These are phyloP conservation scores for Tachycineta bicolor DNA, from an alignment of 2,113 vertebrate genomes.

Conservation along the genomic window DNA sequence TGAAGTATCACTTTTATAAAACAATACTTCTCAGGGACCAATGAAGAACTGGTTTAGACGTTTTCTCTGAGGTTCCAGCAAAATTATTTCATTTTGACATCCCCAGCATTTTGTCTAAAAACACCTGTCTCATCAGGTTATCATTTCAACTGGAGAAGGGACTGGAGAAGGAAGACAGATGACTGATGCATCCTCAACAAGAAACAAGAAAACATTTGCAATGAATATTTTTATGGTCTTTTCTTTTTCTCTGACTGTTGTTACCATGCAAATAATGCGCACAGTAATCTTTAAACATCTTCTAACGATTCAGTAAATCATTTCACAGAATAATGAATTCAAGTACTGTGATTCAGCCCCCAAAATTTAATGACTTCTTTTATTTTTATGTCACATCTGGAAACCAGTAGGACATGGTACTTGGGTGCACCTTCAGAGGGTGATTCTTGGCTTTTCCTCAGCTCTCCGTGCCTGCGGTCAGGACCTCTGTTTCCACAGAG, in stretches of 20 bases:
- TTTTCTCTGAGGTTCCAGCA: neutral
- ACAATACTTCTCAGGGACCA: neutral
- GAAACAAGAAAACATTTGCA: neutral
- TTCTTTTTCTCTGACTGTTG: constrained; percentile 4
- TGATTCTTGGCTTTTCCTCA: neutral
- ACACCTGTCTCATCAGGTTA: neutral
- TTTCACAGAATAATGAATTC: neutral
- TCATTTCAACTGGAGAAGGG: neutral
- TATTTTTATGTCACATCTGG: constrained; percentile 1
- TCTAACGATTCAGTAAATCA: neutral
- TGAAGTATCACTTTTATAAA: neutral
- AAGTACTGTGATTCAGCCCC: neutral
- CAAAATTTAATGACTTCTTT: neutral
- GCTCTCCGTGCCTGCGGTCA: neutral
- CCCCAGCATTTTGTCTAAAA: neutral
- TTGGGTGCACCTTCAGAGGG: neutral
- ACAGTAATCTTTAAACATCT: neutral
- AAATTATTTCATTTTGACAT: neutral
- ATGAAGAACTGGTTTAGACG: neutral
- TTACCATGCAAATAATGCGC: neutral
- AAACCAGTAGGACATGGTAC: neutral
- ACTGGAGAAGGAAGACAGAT: neutral
- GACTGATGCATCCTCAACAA: neutral
- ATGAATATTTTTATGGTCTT: neutral
- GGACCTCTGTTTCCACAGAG: neutral